Evolutionary conservation across 2,797 vertebrate genomes (phyloP).

Genomic region (Tenualosa thibaudeaui): DNA sequence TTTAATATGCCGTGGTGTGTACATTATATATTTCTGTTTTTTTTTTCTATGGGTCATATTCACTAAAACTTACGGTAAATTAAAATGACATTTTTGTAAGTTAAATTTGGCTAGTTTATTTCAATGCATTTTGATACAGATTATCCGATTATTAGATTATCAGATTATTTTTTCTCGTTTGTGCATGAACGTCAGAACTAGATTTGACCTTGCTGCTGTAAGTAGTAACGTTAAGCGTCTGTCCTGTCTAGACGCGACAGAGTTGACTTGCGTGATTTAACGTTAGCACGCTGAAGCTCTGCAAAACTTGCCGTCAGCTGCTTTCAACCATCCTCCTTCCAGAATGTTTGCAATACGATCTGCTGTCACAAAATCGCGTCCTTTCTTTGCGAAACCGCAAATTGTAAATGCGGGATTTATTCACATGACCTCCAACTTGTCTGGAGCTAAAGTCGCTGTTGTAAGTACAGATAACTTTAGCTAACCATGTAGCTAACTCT

Average conservation of each 20-base stretch:
- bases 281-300: neutral
- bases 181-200: neutral
- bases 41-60: neutral
- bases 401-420: conserved; percentile 29
- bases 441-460: conserved; percentile 60
- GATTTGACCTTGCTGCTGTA: neutral
- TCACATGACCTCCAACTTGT: conserved; percentile 41
- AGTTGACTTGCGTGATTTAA: neutral
- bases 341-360: conserved; percentile 48
- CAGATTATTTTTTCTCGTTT: neutral
- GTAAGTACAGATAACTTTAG: conserved; percentile 50
- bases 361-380: conserved; percentile 23
- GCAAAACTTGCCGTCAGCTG: neutral
- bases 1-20: neutral
- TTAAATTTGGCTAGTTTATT: neutral
- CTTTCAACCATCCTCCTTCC: neutral
- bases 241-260: neutral
- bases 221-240: neutral
- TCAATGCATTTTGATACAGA: neutral
- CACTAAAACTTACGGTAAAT: neutral
- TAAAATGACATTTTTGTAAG: neutral
- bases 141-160: too few species aligned
- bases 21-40: neutral
- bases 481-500: too few species aligned
- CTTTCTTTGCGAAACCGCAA: conserved; percentile 26